Percentiles rank a stretch among this genome's conserved stretches.
Conservation (phyloP, 2,113 vertebrate genomes). For the Hemicordylus capensis region DNA sequence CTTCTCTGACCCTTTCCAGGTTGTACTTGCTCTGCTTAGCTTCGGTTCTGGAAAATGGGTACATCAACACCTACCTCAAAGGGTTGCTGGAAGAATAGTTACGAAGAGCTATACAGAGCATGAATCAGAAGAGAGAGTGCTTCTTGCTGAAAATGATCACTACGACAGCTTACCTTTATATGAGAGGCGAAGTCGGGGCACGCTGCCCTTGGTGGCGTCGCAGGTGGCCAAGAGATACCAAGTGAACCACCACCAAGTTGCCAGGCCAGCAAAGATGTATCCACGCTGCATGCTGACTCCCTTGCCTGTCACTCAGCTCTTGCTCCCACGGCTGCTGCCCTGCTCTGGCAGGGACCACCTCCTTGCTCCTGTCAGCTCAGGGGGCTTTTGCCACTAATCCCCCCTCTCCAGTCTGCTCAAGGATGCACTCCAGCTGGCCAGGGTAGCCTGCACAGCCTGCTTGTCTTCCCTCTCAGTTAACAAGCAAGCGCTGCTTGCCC, state of each 20-base stretch:
- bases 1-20: background rate
- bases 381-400: constrained; percentile 30
- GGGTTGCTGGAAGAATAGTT: background rate
- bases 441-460: background rate
- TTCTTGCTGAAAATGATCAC: background rate
- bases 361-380: constrained; percentile 5
- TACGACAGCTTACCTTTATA: constrained; percentile 63
- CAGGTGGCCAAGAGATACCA: constrained; percentile 30
- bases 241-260: constrained; percentile 62
- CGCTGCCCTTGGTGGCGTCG: constrained; percentile 36
- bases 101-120: background rate
- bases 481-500: background rate
- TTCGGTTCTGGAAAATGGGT: constrained; percentile 7
- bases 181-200: constrained; percentile 73
- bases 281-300: background rate
- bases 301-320: background rate
- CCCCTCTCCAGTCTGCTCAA: constrained; percentile 32
- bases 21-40: background rate
- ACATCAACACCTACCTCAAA: background rate
- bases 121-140: background rate
- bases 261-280: constrained; percentile 10
- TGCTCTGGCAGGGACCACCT: background rate
- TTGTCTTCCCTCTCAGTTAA: background rate
- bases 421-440: background rate
- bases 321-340: background rate